Evolutionary conservation across 2,797 vertebrate genomes (phyloP), one percentile per base, ranked within the genome.

Genomic region (Podargus strigoides): DNA sequence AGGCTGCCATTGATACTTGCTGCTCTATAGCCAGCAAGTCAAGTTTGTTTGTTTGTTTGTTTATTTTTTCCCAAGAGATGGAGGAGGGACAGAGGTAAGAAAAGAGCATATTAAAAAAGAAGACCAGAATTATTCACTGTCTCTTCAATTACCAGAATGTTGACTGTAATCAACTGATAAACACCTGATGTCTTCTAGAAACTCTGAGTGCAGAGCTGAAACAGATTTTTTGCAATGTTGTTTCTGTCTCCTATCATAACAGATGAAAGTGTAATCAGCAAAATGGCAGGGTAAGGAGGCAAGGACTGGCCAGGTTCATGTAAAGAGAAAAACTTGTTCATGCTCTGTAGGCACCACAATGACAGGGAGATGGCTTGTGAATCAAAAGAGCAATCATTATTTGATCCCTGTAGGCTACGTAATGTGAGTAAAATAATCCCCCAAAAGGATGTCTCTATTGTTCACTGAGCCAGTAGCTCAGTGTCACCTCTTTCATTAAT

Each of bases 281-380:
- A 87, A 87, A 83, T 0, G 6, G 8, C 28, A 47, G n/a, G 14
- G 14, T 37, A 64, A 60, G 15, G 16, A 87, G 12, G 44, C 5
- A 78, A 83, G 13, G 22, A 36, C 23, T 75, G 37, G 53, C 7
- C 24, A 72, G 44, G 34, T 52, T 15, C 30, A 50, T 7, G 4
- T 39, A 56, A 73, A 30, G 30, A 67, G 4, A 64, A 52, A 52
- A 81, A 47, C 6, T 14, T 44, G 10, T 26, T 89, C 12, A 24
- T 39, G 42, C 1, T 3, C 23, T 26, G 3, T 26, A 47, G 42
- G 34, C 16, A 44, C 2, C 2, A 2, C 8, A 87, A 11, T 37
- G 39, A 23, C 30, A 79, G 26, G 34, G 19, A 85, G 7, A 46
- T 27, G 37, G 21, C 14, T 66, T n/a, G 20, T 66, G 59, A 67